Evolutionary conservation across 2,888 invertebrate genomes (phyloP), one percentile per base, ranked within the genome.

Genomic region (Agrotis puta): DNA sequence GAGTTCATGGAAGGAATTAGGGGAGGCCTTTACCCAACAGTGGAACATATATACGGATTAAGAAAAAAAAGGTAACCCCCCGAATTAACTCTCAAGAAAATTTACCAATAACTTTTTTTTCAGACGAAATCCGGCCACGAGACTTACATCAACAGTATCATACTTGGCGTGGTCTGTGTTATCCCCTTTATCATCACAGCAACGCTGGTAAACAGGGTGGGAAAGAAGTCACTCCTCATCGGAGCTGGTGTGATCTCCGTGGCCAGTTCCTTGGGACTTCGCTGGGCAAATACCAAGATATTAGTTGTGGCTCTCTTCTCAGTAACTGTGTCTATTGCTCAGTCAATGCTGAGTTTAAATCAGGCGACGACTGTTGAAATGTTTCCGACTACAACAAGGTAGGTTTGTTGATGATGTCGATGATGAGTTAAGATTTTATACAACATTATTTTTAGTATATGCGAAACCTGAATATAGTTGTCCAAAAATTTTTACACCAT

Each of bases 91-190:
- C n/a, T n/a, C n/a, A n/a, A n/a, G 16, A 13, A 16, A 20, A 14
- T 11, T 61, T 51, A 50, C 22, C 2, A 16, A 33, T 13, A 33
- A 33, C 2, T 50, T 45, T 9, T 33, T 43, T 84, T 80, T 0
- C 91, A 94, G 94, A 85, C 84, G 11, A 88, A 84, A 79, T 93
- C 92, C 53, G 94, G 94, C 0, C 78, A 88, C 2, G 92, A 93
- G 63, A 94, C 94, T 0, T 94, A 94, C 67, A 91, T 93, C 20
- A 94, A 94, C 88, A 93, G 91, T 53, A 91, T 94, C 2, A 92
- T 94, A 20, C 79, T 94, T 16, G 94, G 94, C 0, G 82, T 82
- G 13, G 88, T 91, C 5, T 91, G 91, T 57, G 16, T 92, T 0
- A 53, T 91, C 2, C 93, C 94, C 0, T 92, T 87, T 78, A 86